Conservation (phyloP, 1,140 invertebrate genomes). For the Vanessa atalanta region DNA sequence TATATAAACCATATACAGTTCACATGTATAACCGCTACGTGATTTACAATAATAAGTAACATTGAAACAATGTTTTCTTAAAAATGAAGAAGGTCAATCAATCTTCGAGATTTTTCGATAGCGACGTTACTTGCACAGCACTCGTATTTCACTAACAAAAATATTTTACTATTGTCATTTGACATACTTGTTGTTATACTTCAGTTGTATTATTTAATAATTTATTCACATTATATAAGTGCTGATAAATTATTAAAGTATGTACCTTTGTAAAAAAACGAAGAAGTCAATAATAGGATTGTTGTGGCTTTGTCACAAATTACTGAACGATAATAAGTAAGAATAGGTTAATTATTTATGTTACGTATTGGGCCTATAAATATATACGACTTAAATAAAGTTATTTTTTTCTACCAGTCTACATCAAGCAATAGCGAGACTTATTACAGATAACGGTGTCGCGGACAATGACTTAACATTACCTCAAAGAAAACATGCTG, state of each 20-base stretch:
- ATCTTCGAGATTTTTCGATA: constrained; percentile 66
- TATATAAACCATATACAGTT: background rate
- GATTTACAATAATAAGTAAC: constrained; percentile 47
- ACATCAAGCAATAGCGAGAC: constrained; percentile 30
- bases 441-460: constrained; percentile 62
- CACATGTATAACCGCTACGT: constrained; percentile 15
- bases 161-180: constrained; percentile 60
- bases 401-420: constrained; percentile 8
- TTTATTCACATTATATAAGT: constrained; percentile 1
- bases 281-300: background rate
- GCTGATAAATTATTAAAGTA: background rate
- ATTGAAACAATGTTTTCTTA: constrained; percentile 35
- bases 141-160: constrained; percentile 46
- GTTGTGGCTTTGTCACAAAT: background rate
- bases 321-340: too few relatives aligned
- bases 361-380: too few relatives aligned
- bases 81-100: constrained; percentile 60
- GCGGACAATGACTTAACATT: constrained; percentile 68
- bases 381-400: background rate
- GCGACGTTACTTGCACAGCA: constrained; percentile 41
- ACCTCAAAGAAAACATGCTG: constrained; percentile 64
- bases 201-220: constrained; percentile 9
- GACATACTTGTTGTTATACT: constrained; percentile 48
- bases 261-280: background rate
- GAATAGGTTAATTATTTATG: too few relatives aligned